These are phyloP conservation scores for Bradysia coprophila DNA, from an alignment of 1,140 invertebrate species.

Conservation along the genomic window DNA sequence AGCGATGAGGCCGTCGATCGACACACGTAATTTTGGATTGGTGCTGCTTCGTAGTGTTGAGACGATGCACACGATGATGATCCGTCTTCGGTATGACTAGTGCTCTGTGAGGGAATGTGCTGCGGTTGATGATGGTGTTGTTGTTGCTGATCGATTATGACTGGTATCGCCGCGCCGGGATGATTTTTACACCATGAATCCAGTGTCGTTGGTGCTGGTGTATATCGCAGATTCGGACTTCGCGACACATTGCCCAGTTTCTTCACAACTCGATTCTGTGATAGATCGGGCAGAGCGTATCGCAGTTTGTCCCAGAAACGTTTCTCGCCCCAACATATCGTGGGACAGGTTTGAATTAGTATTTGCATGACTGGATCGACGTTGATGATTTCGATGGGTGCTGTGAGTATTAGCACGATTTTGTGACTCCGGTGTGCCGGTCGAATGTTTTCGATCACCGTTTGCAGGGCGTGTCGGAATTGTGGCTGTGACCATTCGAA, in stretches of 20 bases:
- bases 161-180: background rate
- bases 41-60: constrained; percentile 1
- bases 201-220: constrained; percentile 2
- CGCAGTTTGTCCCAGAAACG: constrained; percentile 80
- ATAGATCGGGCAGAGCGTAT: constrained; percentile 66
- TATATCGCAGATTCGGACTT: constrained; percentile 2
- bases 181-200: constrained; percentile 2
- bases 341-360: constrained; percentile 65
- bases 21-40: constrained; percentile 1
- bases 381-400: constrained; percentile 38
- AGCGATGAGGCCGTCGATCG: constrained; percentile 1
- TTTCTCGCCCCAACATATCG: constrained; percentile 68
- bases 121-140: background rate
- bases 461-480: constrained; percentile 47
- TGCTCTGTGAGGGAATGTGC: background rate
- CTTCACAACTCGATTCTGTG: background rate
- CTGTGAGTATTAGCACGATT: constrained; percentile 45
- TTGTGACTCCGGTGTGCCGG: constrained; percentile 37
- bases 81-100: background rate
- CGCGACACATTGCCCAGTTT: constrained; percentile 1
- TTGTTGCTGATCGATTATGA: background rate
- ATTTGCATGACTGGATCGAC: constrained; percentile 66
- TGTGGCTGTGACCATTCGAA: constrained; percentile 56
- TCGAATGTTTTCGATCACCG: constrained; percentile 45
- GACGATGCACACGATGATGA: constrained; percentile 1